These are phyloP conservation scores for Smittia sp. DNA, from an alignment of 2,888 invertebrate genomes.

Conservation along the genomic window DNA sequence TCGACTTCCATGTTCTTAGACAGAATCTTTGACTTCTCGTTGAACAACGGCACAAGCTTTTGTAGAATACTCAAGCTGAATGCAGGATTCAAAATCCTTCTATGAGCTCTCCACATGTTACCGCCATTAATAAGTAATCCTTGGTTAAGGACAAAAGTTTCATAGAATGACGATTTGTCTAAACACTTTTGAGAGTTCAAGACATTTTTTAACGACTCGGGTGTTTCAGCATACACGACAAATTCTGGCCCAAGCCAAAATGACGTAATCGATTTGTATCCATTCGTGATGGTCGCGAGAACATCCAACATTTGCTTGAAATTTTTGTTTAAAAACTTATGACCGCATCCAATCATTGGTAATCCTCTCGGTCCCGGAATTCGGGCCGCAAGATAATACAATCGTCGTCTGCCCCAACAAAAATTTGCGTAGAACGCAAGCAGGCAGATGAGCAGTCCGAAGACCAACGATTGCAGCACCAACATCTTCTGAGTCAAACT, in stretches of 20 bases:
- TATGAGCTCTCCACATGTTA: neutral
- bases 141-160: neutral
- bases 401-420: neutral
- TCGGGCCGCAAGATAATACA: neutral
- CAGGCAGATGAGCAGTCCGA: neutral
- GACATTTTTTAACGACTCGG: neutral
- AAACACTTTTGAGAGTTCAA: neutral
- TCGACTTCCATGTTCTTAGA: neutral
- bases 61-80: neutral
- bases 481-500: neutral
- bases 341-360: neutral
- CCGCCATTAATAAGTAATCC: constrained; percentile 3
- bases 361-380: constrained; percentile 13
- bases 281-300: neutral
- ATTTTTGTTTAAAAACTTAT: neutral
- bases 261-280: neutral
- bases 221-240: neutral
- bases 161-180: constrained; percentile 7
- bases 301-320: neutral
- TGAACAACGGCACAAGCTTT: neutral
- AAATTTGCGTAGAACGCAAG: neutral
- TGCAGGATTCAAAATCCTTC: neutral
- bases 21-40: constrained; percentile 11
- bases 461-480: neutral
- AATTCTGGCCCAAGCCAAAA: constrained; percentile 7